Percentiles rank a stretch among this genome's conserved stretches.
Conservation (phyloP, 1,140 invertebrate genomes). For the Drusus annulatus region DNA sequence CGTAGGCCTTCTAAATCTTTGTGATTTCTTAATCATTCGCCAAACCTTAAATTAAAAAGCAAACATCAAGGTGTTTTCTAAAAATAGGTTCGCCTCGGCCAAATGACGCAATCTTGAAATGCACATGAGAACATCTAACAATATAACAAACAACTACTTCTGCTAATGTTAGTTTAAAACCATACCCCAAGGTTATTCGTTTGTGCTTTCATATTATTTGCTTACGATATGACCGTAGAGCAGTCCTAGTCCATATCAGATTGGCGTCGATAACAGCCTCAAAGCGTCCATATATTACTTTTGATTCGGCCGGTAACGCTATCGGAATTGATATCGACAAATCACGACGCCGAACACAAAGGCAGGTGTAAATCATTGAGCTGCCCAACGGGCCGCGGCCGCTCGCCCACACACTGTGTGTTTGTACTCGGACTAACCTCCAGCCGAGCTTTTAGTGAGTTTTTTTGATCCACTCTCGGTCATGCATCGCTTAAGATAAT, state of each 20-base stretch:
- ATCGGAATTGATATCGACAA: slow-evolving; percentile 30
- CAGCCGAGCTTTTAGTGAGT: slow-evolving; percentile 33
- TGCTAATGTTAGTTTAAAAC: too few species aligned
- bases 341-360: slow-evolving; percentile 34
- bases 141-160: too few species aligned
- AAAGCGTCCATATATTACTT: neutral
- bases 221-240: neutral
- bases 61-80: too few species aligned
- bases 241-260: neutral
- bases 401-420: slow-evolving; percentile 32
- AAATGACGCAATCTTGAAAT: too few species aligned
- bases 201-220: slow-evolving; percentile 21
- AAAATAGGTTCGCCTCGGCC: too few species aligned
- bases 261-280: neutral
- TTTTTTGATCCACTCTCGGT: slow-evolving; percentile 36
- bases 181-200: neutral
- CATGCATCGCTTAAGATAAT: slow-evolving; percentile 47
- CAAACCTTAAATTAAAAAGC: too few species aligned
- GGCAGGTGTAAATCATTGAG: slow-evolving; percentile 42
- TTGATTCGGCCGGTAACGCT: neutral
- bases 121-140: too few species aligned
- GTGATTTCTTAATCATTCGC: too few species aligned
- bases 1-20: too few species aligned
- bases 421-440: slow-evolving; percentile 4
- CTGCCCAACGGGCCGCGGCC: too few species aligned